A percentile compares a stretch with the other conserved stretches of the same genome.
Evolutionary conservation across 1,140 invertebrate species (phyloP).

Genomic region (Papilio xuthus): DNA sequence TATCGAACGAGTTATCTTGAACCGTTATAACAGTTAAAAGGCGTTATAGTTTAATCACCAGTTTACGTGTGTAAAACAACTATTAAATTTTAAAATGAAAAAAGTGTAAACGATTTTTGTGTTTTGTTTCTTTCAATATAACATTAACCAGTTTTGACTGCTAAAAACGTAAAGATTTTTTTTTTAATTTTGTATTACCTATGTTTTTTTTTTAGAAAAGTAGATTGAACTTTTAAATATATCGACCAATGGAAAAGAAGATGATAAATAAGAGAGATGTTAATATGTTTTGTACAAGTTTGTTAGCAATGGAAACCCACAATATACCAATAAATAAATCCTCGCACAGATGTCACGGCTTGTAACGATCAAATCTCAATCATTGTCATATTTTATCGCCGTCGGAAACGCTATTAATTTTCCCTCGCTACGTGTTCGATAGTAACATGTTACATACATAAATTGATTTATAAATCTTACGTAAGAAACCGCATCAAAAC

Average conservation of each 20-base stretch:
- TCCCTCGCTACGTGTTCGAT: neutral
- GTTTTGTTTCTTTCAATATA: no score
- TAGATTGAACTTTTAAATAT: no score
- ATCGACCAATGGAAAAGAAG: no score
- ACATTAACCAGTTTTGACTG: no score
- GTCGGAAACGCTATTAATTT: slow-evolving; percentile 15
- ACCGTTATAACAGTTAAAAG: slow-evolving; percentile 7
- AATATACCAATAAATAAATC: slow-evolving; percentile 1
- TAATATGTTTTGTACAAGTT: neutral
- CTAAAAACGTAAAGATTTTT: no score
- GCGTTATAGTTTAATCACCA: slow-evolving; percentile 5
- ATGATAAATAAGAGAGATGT: no score
- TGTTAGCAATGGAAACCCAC: neutral
- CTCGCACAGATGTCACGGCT: neutral
- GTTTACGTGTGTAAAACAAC: neutral
- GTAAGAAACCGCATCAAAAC: neutral
- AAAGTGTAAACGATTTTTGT: no score
- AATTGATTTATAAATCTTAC: neutral
- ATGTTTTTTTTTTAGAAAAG: no score
- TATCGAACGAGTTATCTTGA: neutral
- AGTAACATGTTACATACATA: neutral
- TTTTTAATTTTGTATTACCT: no score
- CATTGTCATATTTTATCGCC: neutral
- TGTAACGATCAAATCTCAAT: neutral
- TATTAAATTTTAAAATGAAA: neutral